These are phyloP conservation scores for Opisthograptis luteolata DNA, from an alignment of 2,888 invertebrate genomes.

Conservation along the genomic window DNA sequence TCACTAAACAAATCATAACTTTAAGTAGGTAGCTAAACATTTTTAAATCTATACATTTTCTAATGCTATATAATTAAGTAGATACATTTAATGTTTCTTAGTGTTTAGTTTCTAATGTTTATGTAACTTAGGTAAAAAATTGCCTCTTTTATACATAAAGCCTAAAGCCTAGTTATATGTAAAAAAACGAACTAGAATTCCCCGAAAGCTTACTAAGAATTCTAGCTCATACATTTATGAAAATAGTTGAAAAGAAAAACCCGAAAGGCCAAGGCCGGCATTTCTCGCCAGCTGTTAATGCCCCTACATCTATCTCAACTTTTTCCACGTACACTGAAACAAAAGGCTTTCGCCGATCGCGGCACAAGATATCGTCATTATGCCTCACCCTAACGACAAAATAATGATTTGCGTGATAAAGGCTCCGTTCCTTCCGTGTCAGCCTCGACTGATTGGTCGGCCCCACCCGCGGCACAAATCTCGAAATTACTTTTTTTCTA, in stretches of 20 bases:
- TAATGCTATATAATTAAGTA: too few species aligned
- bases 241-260: conserved; percentile 17
- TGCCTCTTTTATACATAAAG: too few species aligned
- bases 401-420: conserved; percentile 82
- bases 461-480: conserved; percentile 68
- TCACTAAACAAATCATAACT: too few species aligned
- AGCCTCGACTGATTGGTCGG: conserved; percentile 75
- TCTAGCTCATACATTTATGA: conserved; percentile 2
- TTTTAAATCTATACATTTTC: too few species aligned
- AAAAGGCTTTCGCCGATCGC: conserved; percentile 55
- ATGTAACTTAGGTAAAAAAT: too few species aligned
- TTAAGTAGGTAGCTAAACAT: too few species aligned
- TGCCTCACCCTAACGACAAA: conserved; percentile 79
- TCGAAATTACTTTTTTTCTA: conserved; percentile 78
- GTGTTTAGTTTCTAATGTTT: too few species aligned
- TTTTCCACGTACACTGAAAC: conserved; percentile 41
- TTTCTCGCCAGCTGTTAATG: conserved; percentile 31
- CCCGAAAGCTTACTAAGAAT: conserved; percentile 4
- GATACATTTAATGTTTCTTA: too few species aligned
- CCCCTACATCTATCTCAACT: conserved; percentile 29
- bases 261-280: conserved; percentile 20
- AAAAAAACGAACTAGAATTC: neutral
- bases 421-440: conserved; percentile 77
- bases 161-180: neutral
- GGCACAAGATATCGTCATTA: conserved; percentile 63